Percentiles rank a stretch among this genome's conserved stretches.
Evolutionary conservation across 2,113 vertebrate species (phyloP).

Genomic region (Blennius ocellaris): DNA sequence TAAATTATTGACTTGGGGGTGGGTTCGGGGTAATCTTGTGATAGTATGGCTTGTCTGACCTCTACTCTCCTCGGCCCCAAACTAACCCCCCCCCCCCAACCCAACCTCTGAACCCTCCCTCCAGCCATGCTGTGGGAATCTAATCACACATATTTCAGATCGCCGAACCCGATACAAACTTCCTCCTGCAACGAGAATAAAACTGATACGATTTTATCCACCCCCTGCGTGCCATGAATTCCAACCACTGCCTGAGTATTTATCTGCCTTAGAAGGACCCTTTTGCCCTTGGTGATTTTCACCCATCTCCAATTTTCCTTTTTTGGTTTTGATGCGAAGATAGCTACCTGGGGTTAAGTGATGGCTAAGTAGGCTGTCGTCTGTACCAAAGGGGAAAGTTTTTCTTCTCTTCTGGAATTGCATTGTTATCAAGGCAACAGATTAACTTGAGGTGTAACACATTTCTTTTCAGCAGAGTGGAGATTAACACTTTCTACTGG

Average conservation of each 20-base stretch:
- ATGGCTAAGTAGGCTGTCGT: constrained; percentile 48
- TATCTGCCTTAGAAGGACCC: constrained; percentile 67
- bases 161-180: constrained; percentile 60
- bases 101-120: constrained; percentile 53
- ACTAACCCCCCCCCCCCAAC: neutral
- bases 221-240: constrained; percentile 48
- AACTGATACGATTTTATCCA: constrained; percentile 71
- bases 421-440: neutral
- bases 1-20: constrained; percentile 58
- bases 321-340: constrained; percentile 55
- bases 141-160: constrained; percentile 73
- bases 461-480: neutral
- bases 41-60: constrained; percentile 45
- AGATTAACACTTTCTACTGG: constrained; percentile 13
- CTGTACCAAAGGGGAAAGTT: neutral
- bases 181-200: constrained; percentile 67
- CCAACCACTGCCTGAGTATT: constrained; percentile 65
- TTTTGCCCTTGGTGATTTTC: constrained; percentile 69
- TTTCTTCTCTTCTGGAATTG: constrained; percentile 17
- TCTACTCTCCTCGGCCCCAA: constrained; percentile 11
- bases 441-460: neutral
- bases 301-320: constrained; percentile 64
- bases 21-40: constrained; percentile 14
- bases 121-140: constrained; percentile 60
- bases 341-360: constrained; percentile 67